Base-by-base conservation (phyloP, 2,113 vertebrate genomes). In the Centropristis striata region DNA sequence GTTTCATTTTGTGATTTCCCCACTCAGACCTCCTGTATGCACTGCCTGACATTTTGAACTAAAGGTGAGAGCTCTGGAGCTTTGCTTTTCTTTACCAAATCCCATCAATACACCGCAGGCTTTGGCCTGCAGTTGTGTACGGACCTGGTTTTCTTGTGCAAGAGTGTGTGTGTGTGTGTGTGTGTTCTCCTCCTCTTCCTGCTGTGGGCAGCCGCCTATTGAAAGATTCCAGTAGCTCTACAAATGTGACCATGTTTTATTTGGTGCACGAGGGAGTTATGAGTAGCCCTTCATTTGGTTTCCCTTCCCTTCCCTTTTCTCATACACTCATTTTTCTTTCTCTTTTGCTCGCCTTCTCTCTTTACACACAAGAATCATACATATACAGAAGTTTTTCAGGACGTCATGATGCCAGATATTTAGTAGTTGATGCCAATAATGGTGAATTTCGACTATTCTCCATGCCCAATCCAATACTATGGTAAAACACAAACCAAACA, bases 101-200 rank as follows among this genome's bases (percentile, higher is more conserved):
- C 37, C 42, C 63, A 46, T 88, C 81, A 27, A 82, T 84, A 67
- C 63, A 25, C 85, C 63, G 54, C 83, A 78, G 73, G 78, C 36
- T 71, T 42, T 63, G 54, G 37, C 39, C 53, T 47, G 63, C 67
- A 18, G 51, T 27, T 53, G 27, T 54, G 67, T 72, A 69, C 53
- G 71, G 67, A 76, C 57, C 11, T n/a, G 64, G 4, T n/a, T 57
- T 73, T 60, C 15, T 2, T 2, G n/a, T 23, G 61, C 46, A 12
- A 18, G 36, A 25, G 47, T 36, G 59, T 8, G 37, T 65, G 21
- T 32, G 32, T 57, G 18, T 27, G 23, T 44, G 50, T 59, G 75
- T 44, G 32, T 59, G 15, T 20, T 51, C 11, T 46, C 28, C 13
- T 61, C 28, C 4, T 60, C 50, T 42, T 59, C 71, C 64, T 66